phyloP scores from a whole-genome alignment of 2,888 invertebrate genomes.

The Eupithecia exiguata region DNA sequence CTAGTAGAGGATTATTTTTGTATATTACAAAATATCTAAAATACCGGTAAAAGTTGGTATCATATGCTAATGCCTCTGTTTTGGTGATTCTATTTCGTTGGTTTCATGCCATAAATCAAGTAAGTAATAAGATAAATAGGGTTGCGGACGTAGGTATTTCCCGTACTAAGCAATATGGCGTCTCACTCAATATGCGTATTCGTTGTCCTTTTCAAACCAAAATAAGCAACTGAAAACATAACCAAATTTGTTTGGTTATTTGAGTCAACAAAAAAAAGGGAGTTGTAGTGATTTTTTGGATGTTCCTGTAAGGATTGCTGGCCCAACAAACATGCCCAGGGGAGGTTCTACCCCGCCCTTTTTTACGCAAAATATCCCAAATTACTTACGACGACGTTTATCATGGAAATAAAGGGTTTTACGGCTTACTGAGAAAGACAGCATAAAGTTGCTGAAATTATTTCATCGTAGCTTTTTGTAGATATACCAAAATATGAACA shows the following conservation, averaged over 20 bases:
- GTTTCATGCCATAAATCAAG: background rate
- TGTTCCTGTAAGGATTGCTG: background rate
- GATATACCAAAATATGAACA: background rate
- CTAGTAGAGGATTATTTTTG: too few relatives aligned
- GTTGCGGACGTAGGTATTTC: background rate
- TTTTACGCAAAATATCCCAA: background rate
- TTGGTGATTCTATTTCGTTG: background rate
- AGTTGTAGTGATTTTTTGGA: background rate
- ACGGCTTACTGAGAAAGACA: background rate
- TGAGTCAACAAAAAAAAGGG: background rate
- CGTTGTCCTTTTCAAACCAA: background rate
- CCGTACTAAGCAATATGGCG: background rate
- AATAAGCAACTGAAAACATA: background rate
- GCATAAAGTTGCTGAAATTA: background rate
- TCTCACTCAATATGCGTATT: background rate
- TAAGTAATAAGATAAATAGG: background rate
- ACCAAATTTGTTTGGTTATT: background rate
- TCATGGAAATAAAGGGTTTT: background rate
- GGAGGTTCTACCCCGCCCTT: background rate
- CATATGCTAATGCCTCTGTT: background rate
- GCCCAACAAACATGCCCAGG: background rate
- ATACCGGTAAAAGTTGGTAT: background rate
- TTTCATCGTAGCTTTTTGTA: background rate
- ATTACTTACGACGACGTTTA: background rate
- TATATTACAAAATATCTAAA: background rate